Evolutionary conservation across 2,888 invertebrate species (phyloP).

Genomic region (Lasioglossum oenotherae): DNA sequence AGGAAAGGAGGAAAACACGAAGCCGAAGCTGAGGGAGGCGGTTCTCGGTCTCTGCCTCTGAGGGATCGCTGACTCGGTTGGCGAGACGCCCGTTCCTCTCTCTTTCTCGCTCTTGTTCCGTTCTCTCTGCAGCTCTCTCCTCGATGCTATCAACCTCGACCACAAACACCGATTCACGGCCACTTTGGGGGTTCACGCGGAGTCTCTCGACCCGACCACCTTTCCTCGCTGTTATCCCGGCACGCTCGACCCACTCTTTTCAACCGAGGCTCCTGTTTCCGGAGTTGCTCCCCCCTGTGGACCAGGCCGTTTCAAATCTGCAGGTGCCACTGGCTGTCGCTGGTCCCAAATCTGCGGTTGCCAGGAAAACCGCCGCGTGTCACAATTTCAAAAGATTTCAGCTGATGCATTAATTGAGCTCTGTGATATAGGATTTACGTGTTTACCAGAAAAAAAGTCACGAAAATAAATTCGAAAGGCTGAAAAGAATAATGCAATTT

Average conservation of each 20-base stretch:
- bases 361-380: too few species aligned
- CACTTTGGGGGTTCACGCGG: conserved; percentile 75
- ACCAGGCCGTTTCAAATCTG: not conserved
- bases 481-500: too few species aligned
- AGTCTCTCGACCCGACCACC: conserved; percentile 55
- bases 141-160: conserved; percentile 81
- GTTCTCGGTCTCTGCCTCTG: conserved; percentile 46
- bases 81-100: conserved; percentile 75
- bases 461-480: too few species aligned
- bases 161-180: conserved; percentile 81
- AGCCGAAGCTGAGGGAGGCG: conserved; percentile 54
- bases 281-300: not conserved
- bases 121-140: conserved; percentile 54
- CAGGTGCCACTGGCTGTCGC: not conserved
- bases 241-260: conserved; percentile 59
- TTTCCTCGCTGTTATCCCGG: conserved; percentile 39
- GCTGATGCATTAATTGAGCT: too few species aligned
- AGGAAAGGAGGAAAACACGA: conserved; percentile 68
- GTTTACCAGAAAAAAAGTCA: too few species aligned
- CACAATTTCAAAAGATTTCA: too few species aligned
- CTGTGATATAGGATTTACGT: too few species aligned
- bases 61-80: conserved; percentile 74
- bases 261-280: not conserved
- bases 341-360: not conserved
- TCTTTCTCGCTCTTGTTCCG: conserved; percentile 27